Base-by-base conservation (phyloP, 2,888 invertebrate genomes). In the Therioaphis trifolii region DNA sequence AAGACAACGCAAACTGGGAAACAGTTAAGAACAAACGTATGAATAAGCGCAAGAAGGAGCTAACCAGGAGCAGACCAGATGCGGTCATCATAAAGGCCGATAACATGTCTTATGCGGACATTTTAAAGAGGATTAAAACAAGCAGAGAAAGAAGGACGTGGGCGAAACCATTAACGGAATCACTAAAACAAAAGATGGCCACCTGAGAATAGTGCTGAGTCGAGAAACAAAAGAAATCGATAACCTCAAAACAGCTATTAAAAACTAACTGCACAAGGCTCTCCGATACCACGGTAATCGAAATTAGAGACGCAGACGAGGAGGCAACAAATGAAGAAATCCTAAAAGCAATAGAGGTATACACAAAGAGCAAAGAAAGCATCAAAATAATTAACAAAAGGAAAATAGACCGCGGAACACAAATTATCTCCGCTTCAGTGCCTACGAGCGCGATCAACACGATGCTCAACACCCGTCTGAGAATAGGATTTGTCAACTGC, bases 311-410 rank as follows among this genome's bases (percentile, higher is more conserved):
- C 1, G 58, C 58, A 61, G 58, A 61, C 1, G 27, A 61, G 24
- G 58, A 61, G 24, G 58, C 58, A 61, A 27, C 58, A 61, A 61
- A 61, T 24, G 58, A 61, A 14, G 58, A 61, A 61, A 61, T 61
- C 24, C 1, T 61, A 27, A 12, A 27, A 61, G 58, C 58, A 4
- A 3, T 61, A 14, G 27, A 61, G 24, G 24, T 24, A 1, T 24
- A 61, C 14, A 61, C 58, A 3, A 61, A 61, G 58, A 14, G 58
- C 4, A 21, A 61, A 61, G 58, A 24, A 27, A 27, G 24, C 14
- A 14, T 14, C 3, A 61, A 24, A 58, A 12, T 61, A 3, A 24
- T 61, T 1, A 61, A 14, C 24, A 61, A 61, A 4, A 61, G 58
- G 24, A 61, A 4, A 14, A 12, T 24, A 4, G 24, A 61, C 24